phyloP scores from a whole-genome alignment of 1,140 invertebrate genomes.

The Rhopalosiphum maidis region DNA sequence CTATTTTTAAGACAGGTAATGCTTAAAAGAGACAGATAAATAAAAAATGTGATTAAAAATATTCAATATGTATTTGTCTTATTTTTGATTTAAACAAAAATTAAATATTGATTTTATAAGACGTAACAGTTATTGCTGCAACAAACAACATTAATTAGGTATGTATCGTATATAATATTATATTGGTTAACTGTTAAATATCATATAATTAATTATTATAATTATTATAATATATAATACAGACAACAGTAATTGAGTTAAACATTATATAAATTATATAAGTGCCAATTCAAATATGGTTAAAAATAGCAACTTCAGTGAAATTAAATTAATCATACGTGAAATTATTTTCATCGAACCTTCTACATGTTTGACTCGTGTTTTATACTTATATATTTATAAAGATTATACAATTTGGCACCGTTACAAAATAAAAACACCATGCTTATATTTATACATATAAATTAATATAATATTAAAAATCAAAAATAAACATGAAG shows the following conservation, averaged over 20 bases:
- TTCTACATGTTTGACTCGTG: neutral
- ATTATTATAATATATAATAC: neutral
- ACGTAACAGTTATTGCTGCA: neutral
- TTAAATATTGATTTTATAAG: neutral
- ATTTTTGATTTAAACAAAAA: neutral
- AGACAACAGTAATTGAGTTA: neutral
- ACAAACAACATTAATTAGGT: neutral
- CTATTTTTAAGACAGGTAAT: neutral
- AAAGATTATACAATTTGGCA: constrained; percentile 33
- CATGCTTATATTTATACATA: neutral
- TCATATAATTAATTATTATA: neutral
- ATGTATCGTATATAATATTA: neutral
- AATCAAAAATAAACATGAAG: neutral
- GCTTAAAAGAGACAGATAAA: neutral
- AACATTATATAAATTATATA: neutral
- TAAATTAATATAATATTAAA: neutral
- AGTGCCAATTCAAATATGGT: neutral
- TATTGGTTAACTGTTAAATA: neutral
- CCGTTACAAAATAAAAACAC: neutral
- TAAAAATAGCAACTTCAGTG: neutral
- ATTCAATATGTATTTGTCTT: neutral
- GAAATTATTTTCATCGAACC: constrained; percentile 25
- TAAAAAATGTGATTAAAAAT: neutral
- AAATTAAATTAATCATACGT: constrained; percentile 10
- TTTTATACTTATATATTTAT: neutral